Base-by-base conservation (phyloP, 2,113 vertebrate species). In the Elephantulus edwardii region DNA sequence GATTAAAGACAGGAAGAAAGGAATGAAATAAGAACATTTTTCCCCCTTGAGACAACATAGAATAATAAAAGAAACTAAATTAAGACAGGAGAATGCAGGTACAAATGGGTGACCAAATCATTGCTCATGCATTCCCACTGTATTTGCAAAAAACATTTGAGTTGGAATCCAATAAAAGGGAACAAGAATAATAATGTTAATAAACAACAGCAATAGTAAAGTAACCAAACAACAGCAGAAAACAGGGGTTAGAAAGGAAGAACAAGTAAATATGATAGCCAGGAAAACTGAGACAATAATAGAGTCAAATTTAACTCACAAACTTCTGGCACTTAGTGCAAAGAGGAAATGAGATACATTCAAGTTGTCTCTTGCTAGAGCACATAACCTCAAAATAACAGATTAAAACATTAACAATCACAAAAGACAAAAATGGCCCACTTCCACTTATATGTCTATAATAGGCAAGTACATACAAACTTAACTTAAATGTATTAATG, bases 141-240 rank as follows among this genome's bases (percentile, higher is more conserved):
- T 89, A 40, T 93, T 74, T 91, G 82, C 44, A 83, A 33, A 84
- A 86, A 91, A 26, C 86, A 85, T 82, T 90, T 77, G 42, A 88
- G n/a, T n/a, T n/a, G 28, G n/a, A 11, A 54, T 8, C 13, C 75
- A 75, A 54, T 3, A 44, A 42, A 72, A 77, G 35, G 22, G 22
- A 56, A 80, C 1, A 30, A 24, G 33, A 76, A 66, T 79, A 70
- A 76, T 80, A 44, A 87, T 56, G n/a, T 91, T 91, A 83, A 44
- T 86, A 40, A 86, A 60, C 33, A 79, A 81, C 3, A 30, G 33
- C 26, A 76, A 76, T 84, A 66, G 70, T 82, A 48, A 85, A 60
- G 33, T 91, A 89, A 83, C 40, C 77, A 42, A 86, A 56, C 28
- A 76, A n/a, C 28, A 28, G 33, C 58, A 46, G 44, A 74, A 46